Conservation (phyloP, 2,113 vertebrate species). For the Oenanthe melanoleuca region DNA sequence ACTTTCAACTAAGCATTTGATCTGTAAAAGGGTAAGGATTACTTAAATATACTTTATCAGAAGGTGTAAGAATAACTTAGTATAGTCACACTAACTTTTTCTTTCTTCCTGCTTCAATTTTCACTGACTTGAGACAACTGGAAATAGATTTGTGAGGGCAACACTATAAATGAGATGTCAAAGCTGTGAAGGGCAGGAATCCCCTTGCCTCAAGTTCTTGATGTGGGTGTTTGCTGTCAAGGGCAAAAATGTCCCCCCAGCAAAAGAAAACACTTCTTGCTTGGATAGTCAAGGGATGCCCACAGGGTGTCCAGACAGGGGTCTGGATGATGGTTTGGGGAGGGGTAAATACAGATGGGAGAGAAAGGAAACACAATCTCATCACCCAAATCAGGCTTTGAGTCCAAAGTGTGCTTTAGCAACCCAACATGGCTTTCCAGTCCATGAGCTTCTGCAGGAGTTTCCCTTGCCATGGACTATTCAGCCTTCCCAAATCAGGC, state of each 20-base stretch:
- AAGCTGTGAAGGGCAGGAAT: background rate
- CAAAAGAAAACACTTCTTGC: background rate
- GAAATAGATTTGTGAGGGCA: rapidly evolving
- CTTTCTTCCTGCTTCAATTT: background rate
- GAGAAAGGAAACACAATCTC: background rate
- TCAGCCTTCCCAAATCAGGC: background rate
- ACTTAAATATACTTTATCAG: background rate
- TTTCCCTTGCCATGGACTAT: background rate
- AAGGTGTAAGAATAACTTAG: background rate
- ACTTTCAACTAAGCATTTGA: background rate
- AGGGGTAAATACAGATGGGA: background rate
- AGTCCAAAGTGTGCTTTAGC: background rate
- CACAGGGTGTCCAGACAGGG: background rate
- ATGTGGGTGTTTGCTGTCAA: background rate
- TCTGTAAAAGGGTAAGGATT: background rate
- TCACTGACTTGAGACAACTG: background rate
- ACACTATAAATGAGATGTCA: background rate
- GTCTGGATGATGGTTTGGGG: background rate
- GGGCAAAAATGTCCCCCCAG: background rate
- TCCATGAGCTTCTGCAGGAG: background rate
- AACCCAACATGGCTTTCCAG: rapidly evolving
- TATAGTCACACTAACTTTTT: background rate
- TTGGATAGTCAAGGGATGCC: background rate
- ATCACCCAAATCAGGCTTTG: background rate
- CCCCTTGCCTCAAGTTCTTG: background rate